phyloP scores from a whole-genome alignment of 2,797 vertebrate species.

The Oryzias dopingdopingensis region DNA sequence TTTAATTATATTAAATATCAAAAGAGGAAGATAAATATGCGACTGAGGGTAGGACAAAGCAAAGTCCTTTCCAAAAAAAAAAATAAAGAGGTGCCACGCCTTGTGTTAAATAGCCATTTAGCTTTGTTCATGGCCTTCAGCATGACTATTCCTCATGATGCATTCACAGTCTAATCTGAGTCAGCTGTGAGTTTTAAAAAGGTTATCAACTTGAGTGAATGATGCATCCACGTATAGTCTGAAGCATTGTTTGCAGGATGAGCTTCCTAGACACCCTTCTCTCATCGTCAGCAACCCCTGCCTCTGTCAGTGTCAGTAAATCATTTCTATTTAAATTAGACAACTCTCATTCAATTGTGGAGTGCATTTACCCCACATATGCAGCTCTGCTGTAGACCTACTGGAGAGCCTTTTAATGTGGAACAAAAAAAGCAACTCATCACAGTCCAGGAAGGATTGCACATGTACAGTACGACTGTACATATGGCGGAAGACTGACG shows the following conservation, averaged over 20 bases:
- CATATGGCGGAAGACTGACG: slow-evolving; percentile 22
- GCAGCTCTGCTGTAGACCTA: slow-evolving; percentile 16
- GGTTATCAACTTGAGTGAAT: slow-evolving; percentile 78
- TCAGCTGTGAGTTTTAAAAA: slow-evolving; percentile 77
- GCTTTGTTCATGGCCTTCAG: slow-evolving; percentile 60
- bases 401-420: slow-evolving; percentile 15
- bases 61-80: slow-evolving; percentile 5
- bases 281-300: slow-evolving; percentile 44
- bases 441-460: slow-evolving; percentile 28
- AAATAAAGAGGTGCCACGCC: slow-evolving; percentile 67
- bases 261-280: slow-evolving; percentile 42
- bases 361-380: slow-evolving; percentile 14
- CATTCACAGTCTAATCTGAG: slow-evolving; percentile 73
- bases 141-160: slow-evolving; percentile 65
- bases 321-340: slow-evolving; percentile 60
- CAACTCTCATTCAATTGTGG: slow-evolving; percentile 46
- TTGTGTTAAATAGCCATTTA: slow-evolving; percentile 66
- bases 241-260: slow-evolving; percentile 49
- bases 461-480: slow-evolving; percentile 23
- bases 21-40: slow-evolving; percentile 38
- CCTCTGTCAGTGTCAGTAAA: slow-evolving; percentile 52
- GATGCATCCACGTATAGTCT: slow-evolving; percentile 72
- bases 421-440: slow-evolving; percentile 27
- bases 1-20: slow-evolving; percentile 68
- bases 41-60: slow-evolving; percentile 26